Evolutionary conservation across 2,797 vertebrate species (phyloP).

Genomic region (Crenichthys baileyi): DNA sequence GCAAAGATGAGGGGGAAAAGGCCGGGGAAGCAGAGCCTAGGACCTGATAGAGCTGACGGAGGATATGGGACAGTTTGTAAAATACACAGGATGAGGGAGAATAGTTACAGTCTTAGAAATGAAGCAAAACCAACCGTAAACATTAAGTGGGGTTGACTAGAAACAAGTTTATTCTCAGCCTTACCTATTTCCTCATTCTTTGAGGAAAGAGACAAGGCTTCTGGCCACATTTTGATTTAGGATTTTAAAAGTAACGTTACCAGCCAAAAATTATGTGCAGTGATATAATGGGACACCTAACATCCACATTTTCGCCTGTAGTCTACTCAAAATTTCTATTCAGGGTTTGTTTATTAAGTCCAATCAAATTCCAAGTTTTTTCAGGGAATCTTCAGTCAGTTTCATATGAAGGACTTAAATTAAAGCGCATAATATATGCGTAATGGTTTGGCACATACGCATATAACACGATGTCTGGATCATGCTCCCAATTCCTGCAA

Average conservation of each 20-base stretch:
- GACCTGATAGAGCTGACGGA: conserved; percentile 16
- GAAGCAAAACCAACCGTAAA: neutral
- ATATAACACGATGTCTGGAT: conserved; percentile 6
- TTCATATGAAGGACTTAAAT: neutral
- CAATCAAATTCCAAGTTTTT: neutral
- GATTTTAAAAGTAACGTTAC: neutral
- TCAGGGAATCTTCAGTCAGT: neutral
- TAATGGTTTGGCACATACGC: conserved; percentile 20
- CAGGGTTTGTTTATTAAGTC: neutral
- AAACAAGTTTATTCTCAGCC: neutral
- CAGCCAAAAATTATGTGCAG: neutral
- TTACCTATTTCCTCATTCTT: neutral
- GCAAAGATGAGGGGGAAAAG: conserved; percentile 8
- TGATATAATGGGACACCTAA: neutral
- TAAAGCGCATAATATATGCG: conserved; percentile 10
- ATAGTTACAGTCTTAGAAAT: conserved; percentile 1
- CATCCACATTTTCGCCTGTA: neutral
- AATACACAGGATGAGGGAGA: neutral
- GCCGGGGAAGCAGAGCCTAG: conserved; percentile 14
- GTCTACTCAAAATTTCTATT: neutral
- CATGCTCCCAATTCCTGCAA: conserved; percentile 6
- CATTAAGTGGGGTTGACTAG: neutral
- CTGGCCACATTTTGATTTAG: neutral
- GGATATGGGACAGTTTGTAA: conserved; percentile 25
- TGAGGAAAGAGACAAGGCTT: neutral